Percentiles rank a stretch among this genome's conserved stretches.
Evolutionary conservation across 2,113 vertebrate species (phyloP).

Genomic region (Sciurus niger): DNA sequence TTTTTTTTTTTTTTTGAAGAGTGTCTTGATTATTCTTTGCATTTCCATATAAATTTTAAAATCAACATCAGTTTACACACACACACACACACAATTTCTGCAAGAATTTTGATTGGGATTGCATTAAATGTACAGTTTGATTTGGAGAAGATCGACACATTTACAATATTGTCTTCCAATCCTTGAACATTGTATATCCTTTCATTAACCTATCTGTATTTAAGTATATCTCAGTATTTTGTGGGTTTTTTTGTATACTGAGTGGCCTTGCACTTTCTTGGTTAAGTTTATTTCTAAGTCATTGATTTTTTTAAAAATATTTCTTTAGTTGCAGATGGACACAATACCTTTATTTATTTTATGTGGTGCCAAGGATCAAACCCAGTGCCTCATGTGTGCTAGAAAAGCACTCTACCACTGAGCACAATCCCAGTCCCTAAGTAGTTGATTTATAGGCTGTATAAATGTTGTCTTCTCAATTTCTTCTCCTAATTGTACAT

Average conservation of each 20-base stretch:
- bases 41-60: slow-evolving; percentile 12
- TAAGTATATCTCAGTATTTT: background rate
- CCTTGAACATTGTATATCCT: background rate
- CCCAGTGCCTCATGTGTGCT: too few species aligned
- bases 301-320: background rate
- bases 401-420: too few species aligned
- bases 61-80: background rate
- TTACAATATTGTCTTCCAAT: background rate
- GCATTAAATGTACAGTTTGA: background rate
- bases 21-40: background rate
- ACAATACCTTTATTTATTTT: too few species aligned
- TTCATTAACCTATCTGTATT: background rate
- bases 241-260: background rate
- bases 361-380: too few species aligned
- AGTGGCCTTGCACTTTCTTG: background rate
- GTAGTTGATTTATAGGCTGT: background rate
- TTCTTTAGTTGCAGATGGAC: too few species aligned
- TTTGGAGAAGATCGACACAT: background rate
- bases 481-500: background rate
- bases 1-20: background rate
- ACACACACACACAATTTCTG: background rate
- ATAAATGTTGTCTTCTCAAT: slow-evolving; percentile 7
- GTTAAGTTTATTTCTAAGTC: slow-evolving; percentile 34
- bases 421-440: too few species aligned
- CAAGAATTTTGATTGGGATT: slow-evolving; percentile 8